These are phyloP conservation scores for Raja brachyura DNA, from an alignment of 2,113 vertebrate species.

Conservation along the genomic window DNA sequence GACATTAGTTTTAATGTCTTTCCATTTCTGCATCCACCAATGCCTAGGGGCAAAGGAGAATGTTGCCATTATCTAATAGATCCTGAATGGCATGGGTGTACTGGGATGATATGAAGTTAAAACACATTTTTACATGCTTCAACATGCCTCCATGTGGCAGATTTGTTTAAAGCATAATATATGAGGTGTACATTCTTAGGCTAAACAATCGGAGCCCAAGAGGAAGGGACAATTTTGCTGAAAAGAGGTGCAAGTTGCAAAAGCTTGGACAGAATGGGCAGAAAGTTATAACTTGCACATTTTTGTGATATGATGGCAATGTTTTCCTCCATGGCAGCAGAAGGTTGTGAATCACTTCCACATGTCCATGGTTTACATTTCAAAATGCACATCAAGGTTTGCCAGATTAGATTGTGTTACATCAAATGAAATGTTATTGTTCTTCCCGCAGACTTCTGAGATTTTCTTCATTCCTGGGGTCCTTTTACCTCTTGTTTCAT, in stretches of 20 bases:
- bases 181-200: background rate
- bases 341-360: no score
- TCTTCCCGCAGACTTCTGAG: background rate
- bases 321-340: background rate
- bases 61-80: constrained; percentile 4
- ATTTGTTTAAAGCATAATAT: background rate
- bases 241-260: background rate
- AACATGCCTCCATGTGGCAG: background rate
- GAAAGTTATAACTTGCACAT: background rate
- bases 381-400: background rate
- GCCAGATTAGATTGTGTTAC: no score
- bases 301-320: background rate
- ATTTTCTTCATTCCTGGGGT: background rate
- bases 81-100: background rate
- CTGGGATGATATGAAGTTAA: background rate
- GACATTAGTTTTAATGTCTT: background rate
- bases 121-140: background rate
- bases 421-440: background rate
- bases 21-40: background rate
- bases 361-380: background rate
- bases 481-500: background rate
- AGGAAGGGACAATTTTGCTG: background rate
- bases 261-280: background rate
- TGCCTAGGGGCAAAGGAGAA: background rate
- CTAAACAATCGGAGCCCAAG: background rate